Conservation (phyloP, 2,797 vertebrate genomes). For the Sardinella longiceps region DNA sequence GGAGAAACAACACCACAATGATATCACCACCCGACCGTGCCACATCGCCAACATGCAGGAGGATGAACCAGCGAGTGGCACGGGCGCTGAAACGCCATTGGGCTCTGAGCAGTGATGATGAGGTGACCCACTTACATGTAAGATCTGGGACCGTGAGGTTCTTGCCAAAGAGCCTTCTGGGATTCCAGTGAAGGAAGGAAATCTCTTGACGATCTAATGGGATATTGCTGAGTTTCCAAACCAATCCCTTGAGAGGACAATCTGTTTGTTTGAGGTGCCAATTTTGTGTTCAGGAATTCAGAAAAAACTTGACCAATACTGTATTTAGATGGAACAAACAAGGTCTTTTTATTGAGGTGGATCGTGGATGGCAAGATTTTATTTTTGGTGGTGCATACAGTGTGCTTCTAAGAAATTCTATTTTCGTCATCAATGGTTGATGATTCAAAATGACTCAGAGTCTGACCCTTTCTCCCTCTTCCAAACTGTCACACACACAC, state of each 20-base stretch:
- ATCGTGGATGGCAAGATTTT: too few relatives aligned
- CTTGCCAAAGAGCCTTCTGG: background rate
- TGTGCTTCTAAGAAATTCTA: background rate
- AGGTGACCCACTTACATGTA: conserved; percentile 1
- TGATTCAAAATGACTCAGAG: background rate
- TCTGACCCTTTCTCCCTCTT: background rate
- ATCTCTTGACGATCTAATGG: background rate
- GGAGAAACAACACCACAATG: background rate
- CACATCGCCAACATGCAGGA: background rate
- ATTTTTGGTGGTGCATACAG: background rate
- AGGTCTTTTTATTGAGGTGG: too few relatives aligned
- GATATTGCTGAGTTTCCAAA: background rate
- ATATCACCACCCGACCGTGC: background rate
- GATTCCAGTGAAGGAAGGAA: background rate
- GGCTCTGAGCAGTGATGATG: background rate
- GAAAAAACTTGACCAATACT: background rate
- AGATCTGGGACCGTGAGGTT: background rate
- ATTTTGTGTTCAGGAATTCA: background rate
- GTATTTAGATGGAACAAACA: background rate
- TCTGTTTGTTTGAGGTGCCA: background rate
- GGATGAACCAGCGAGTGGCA: background rate
- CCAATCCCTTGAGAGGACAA: background rate
- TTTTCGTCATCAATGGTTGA: background rate
- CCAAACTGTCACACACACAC: background rate
- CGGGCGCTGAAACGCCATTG: too few relatives aligned